Evolutionary conservation across 2,888 invertebrate species (phyloP).

Genomic region (Bruchidius siliquastri): DNA sequence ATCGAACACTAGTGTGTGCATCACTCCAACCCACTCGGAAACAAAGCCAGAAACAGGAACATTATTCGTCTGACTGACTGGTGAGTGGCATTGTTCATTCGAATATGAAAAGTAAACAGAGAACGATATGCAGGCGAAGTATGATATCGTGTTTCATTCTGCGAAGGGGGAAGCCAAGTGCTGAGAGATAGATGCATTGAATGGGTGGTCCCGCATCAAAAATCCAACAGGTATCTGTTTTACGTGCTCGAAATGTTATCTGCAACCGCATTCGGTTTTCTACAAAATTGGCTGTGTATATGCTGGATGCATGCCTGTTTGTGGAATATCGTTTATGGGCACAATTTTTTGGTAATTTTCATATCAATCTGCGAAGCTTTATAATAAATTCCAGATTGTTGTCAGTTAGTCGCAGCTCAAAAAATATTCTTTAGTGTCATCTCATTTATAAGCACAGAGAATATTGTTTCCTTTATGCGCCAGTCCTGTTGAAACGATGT

Average conservation of each 20-base stretch:
- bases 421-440: too few relatives aligned
- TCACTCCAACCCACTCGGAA: not conserved
- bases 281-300: not conserved
- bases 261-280: not conserved
- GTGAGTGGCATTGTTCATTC: slow-evolving; percentile 42
- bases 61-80: slow-evolving; percentile 32
- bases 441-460: too few relatives aligned
- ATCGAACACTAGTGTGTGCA: not conserved
- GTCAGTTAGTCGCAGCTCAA: too few relatives aligned
- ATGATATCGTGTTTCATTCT: slow-evolving; percentile 39
- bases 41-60: not conserved
- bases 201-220: not conserved
- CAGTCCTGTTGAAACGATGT: too few relatives aligned
- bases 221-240: not conserved
- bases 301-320: too few relatives aligned
- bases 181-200: not conserved
- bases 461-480: too few relatives aligned
- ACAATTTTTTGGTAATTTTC: too few relatives aligned
- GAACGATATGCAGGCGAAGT: slow-evolving; percentile 27
- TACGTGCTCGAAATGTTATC: not conserved
- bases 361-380: too few relatives aligned
- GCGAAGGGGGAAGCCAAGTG: slow-evolving; percentile 31
- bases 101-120: slow-evolving; percentile 48
- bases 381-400: too few relatives aligned
- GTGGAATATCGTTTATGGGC: too few relatives aligned